Evolutionary conservation across 2,797 vertebrate genomes (phyloP).

Genomic region (Pelobates cultripes): DNA sequence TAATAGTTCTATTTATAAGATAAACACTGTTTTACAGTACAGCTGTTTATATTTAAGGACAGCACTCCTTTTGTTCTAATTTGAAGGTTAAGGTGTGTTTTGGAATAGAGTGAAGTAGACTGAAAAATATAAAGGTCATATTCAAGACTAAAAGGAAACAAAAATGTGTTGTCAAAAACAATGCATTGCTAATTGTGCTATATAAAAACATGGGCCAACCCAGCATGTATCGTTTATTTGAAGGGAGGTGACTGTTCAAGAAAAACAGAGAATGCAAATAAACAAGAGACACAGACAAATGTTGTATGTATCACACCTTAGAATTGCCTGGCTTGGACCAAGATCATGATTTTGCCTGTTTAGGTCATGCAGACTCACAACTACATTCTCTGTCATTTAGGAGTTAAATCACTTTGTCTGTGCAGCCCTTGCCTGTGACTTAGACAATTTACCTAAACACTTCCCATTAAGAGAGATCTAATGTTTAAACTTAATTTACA

Average conservation of each 20-base stretch:
- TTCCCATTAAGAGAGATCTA: no score
- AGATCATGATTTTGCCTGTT: background rate
- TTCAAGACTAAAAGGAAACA: slow-evolving; percentile 2
- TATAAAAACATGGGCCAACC: background rate
- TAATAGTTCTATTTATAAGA: background rate
- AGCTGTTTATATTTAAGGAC: slow-evolving; percentile 1
- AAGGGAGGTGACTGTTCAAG: background rate
- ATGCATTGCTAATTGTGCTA: slow-evolving; percentile 18
- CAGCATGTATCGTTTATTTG: background rate
- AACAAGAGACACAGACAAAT: background rate
- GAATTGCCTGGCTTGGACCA: background rate
- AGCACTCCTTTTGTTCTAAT: slow-evolving; percentile 6
- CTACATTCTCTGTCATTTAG: no score
- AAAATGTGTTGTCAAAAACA: slow-evolving; percentile 9
- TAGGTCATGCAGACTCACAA: no score
- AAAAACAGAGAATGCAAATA: background rate
- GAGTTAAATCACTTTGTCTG: no score
- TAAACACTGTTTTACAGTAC: background rate
- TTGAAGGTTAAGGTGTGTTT: background rate
- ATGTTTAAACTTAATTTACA: no score
- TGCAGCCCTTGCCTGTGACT: no score
- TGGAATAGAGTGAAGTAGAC: background rate
- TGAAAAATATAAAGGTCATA: background rate
- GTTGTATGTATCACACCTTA: background rate
- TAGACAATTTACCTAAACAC: no score